Base-by-base conservation (phyloP, 23 tunicate genomes). In the Phallusia fumigata region DNA sequence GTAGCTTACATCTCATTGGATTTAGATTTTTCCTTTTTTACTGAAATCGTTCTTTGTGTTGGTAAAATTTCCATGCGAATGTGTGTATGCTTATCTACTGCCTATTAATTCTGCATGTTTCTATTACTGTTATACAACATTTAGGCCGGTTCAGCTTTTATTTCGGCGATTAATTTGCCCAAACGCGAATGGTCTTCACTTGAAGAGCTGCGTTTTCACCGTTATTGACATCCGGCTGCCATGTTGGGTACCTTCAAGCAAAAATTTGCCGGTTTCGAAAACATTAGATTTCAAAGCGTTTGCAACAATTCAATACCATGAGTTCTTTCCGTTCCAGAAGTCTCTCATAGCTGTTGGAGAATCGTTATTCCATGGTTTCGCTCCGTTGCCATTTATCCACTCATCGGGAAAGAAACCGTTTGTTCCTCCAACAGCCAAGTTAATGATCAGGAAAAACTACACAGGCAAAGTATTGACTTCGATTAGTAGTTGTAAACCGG, bases 351-450 rank as follows among this genome's bases (percentile, higher is more conserved):
- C 99, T 40, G 95, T 90, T 6, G 95, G 92, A 0, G 99, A 95
- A 36, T 32, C 40, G 78, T 90, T 90, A 28, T 52, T 80, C 99
- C 99, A 95, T 32, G 99, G 99, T 69, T 95, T 95, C 28, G 92
- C 89, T 33, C 89, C 86, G 76, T 79, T 58, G 22, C 84, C 89
- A 52, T 95, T 90, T 22, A 75, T 87, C 92, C 91, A 90, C 16
- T 58, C 16, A 72, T 95, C 99, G 24, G 83, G 87, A 69, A 90
- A 95, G 84, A 80, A 95, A 13, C 95, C 99, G 83, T 95, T 95
- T 28, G 96, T 90, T 44, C 99, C 99, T 35, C 99, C 99, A 21
- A 95, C 99, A 53, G 99, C 99, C 28, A 95, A 45, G 81, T 95
- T 95, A 34, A 95, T 80, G n/a, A 95, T 35, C 47, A 95, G 33